Evolutionary conservation across 2,888 invertebrate species (phyloP), one percentile per base, ranked within the genome.

Genomic region (Scaptodrosophila latifasciaeformis): DNA sequence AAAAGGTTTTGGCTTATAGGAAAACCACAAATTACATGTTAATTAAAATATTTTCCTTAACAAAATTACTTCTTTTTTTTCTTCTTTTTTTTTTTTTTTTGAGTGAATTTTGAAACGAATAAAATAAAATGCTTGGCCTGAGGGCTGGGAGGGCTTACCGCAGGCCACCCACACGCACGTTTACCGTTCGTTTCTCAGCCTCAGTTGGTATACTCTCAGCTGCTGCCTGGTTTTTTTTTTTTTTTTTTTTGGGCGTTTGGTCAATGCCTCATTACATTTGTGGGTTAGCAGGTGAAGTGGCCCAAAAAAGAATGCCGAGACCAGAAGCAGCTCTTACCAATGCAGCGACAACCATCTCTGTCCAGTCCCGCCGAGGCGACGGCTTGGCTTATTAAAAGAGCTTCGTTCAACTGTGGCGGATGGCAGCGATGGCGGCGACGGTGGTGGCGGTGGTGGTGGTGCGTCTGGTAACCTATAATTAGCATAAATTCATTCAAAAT

Each of bases 201-300:
- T 24, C 7, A 5, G 4, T 24, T 24, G 24, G 24, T 24, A 7
- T 3, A 3, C 24, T 5, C 24, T 24, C 24, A 24, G 24, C 24
- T 7, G 3, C 24, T 24, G 3, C 4, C 21, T 30, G 27, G 29
- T 47, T 40, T 50, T 35, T 31, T 10, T 46, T 30, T 31, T 30
- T 30, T 31, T 1, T 19, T 62, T 65, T 62, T 66, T 15, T 44
- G 34, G 34, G 18, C 29, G 40, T 34, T 58, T 55, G 68, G 77
- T 67, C 67, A 75, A 74, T 70, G 78, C 71, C 69, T 81, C 77
- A 79, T 81, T 81, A 79, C 72, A 64, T 79, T 81, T 79, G 59
- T 79, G 81, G 79, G 81, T 79, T 75, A 79, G 77, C 77, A 79
- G 79, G 81, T 79, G 81, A 81, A 65, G 67, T 58, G 50, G 31